Base-by-base conservation (phyloP, 1,140 invertebrate species). In the Meloidogyne exigua region DNA sequence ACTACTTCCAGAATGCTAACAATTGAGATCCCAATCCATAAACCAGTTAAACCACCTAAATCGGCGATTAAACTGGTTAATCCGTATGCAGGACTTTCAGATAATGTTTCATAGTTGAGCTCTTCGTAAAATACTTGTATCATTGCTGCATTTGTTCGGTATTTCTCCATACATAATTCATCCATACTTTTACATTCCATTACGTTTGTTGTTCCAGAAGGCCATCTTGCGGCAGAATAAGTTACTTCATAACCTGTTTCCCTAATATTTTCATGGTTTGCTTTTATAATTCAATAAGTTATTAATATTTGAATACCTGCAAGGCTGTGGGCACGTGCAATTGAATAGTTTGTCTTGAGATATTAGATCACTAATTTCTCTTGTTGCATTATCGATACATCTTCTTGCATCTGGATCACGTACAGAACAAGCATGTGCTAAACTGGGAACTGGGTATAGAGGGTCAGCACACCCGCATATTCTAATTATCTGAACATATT, bases 101-200 rank as follows among this genome's bases (percentile, higher is more conserved):
- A 77, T 63, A 87, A 65, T 65, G 85, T 87, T 76, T 87, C 85
- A 68, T 85, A 87, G 76, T 87, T 87, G 26, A 87, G 76, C 72
- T 87, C 85, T 68, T 87, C 85, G 68, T 86, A 87, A 68, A 87
- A 87, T 13, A 87, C 82, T 78, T 87, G 85, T 23, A 87, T 81
- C 85, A 87, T 87, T n/a, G 85, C 85, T 12, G 85, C 86, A 63
- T 87, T 87, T 67, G 79, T 84, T 42, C 86, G 69, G 57, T 87
- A 87, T 57, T 86, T 87, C 67, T 87, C 86, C 72, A 87, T 76
- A 68, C 85, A 87, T 36, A 87, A 63, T 26, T 83, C 80, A 71
- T 87, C 86, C 28, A 63, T 74, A 15, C 82, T 76, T n/a, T 82
- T 76, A 32, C 85, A 87, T 77, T 87, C 85, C 70, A 81, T 80